These are phyloP conservation scores for Vidua macroura DNA, from an alignment of 2,113 vertebrate genomes.

Conservation along the genomic window DNA sequence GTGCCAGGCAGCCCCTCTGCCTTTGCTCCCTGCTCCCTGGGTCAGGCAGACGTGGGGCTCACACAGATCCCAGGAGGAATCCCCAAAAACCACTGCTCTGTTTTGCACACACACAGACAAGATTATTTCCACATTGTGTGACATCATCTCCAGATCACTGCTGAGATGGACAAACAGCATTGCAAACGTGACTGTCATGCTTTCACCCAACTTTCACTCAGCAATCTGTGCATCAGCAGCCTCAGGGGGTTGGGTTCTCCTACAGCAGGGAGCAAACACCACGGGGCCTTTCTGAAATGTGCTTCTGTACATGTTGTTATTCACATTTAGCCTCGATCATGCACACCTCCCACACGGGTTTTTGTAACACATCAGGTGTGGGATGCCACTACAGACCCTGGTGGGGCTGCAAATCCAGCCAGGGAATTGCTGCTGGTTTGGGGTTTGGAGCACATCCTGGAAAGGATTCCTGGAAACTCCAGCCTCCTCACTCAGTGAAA, in stretches of 20 bases:
- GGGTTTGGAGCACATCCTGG: rapidly evolving
- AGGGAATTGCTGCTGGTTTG: not conserved
- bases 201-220: not conserved
- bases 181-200: not conserved
- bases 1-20: not conserved
- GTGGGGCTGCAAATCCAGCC: not conserved
- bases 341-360: not conserved
- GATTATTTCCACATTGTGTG: not conserved
- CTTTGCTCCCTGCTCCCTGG: not conserved
- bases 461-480: not conserved
- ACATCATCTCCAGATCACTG: not conserved
- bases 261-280: not conserved
- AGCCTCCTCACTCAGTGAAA: not conserved
- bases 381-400: not conserved
- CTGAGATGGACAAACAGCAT: not conserved
- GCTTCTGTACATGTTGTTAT: not conserved
- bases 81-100: not conserved
- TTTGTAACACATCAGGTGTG: rapidly evolving
- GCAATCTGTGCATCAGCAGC: not conserved
- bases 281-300: rapidly evolving
- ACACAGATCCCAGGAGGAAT: not conserved
- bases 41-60: not conserved
- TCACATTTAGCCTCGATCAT: not conserved
- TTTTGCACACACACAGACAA: not conserved
- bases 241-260: not conserved